Percentiles rank a stretch among this genome's conserved stretches.
phyloP scores from a whole-genome alignment of 2,888 invertebrate species.

The Lobophora halterata region DNA sequence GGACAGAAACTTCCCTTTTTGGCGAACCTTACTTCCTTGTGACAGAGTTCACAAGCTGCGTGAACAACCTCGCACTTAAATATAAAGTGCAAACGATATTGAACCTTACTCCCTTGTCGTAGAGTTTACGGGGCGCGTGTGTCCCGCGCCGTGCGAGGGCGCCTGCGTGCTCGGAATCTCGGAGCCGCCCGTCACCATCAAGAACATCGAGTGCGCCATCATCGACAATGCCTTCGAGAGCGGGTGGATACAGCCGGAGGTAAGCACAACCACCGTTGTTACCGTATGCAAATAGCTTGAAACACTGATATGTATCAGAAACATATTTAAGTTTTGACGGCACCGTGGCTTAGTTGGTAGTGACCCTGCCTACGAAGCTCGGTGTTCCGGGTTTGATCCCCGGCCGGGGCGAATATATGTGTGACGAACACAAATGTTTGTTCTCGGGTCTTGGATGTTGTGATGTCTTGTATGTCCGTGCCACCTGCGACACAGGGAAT shows the following conservation, averaged over 20 bases:
- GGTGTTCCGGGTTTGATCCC: too few relatives aligned
- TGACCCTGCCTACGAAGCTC: too few relatives aligned
- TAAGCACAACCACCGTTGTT: slow-evolving; percentile 31
- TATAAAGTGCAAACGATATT: too few relatives aligned
- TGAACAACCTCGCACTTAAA: too few relatives aligned
- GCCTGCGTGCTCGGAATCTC: slow-evolving; percentile 98
- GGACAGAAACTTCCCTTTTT: too few relatives aligned
- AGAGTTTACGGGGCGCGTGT: slow-evolving; percentile 96
- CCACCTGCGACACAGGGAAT: too few relatives aligned
- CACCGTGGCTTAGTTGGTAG: too few relatives aligned
- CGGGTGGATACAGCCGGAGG: slow-evolving; percentile 94
- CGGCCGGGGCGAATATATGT: too few relatives aligned
- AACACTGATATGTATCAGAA: slow-evolving; percentile 17
- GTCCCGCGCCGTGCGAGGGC: slow-evolving; percentile 99
- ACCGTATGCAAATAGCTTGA: not conserved
- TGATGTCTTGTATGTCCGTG: too few relatives aligned
- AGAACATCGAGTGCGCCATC: slow-evolving; percentile 99
- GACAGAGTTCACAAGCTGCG: slow-evolving; percentile 91
- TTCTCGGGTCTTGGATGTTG: too few relatives aligned
- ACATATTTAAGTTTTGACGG: too few relatives aligned
- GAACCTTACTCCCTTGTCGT: slow-evolving; percentile 14
- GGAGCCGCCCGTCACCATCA: slow-evolving; percentile 98
- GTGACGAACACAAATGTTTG: too few relatives aligned
- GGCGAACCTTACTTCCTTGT: not conserved
- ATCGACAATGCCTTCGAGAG: slow-evolving; percentile 98